Conservation (phyloP, 2,113 vertebrate genomes). For the Plecturocebus donacophilus region DNA sequence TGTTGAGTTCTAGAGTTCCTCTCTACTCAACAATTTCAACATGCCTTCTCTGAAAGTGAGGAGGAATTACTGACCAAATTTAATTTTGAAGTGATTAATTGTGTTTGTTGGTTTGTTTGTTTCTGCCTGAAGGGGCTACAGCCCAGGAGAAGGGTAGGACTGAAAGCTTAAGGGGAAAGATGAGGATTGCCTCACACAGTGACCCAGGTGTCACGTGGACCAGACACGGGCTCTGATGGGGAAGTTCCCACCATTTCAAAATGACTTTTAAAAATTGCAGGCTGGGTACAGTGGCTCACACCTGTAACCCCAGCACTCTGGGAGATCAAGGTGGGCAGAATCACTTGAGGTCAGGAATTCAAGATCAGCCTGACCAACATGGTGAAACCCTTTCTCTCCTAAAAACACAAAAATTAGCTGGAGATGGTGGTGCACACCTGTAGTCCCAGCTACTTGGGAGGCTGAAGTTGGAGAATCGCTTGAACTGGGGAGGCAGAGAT, state of each 20-base stretch:
- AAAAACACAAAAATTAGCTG: neutral
- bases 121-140: neutral
- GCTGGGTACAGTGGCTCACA: too few relatives aligned
- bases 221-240: neutral
- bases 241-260: constrained; percentile 29
- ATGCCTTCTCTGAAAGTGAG: neutral
- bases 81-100: neutral
- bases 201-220: neutral
- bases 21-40: neutral
- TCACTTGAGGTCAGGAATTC: too few relatives aligned
- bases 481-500: neutral
- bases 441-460: neutral
- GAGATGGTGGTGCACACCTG: neutral
- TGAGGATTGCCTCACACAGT: neutral
- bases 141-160: neutral
- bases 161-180: neutral
- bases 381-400: neutral
- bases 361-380: too few relatives aligned
- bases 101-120: neutral
- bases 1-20: neutral
- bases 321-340: too few relatives aligned
- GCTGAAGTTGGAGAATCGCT: neutral
- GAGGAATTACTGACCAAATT: neutral
- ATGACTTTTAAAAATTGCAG: constrained; percentile 14
- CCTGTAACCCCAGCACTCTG: too few relatives aligned